A percentile compares a stretch with the other conserved stretches of the same genome.
phyloP scores from a whole-genome alignment of 2,113 vertebrate genomes.

The Xenotilapia caudafasciata region DNA sequence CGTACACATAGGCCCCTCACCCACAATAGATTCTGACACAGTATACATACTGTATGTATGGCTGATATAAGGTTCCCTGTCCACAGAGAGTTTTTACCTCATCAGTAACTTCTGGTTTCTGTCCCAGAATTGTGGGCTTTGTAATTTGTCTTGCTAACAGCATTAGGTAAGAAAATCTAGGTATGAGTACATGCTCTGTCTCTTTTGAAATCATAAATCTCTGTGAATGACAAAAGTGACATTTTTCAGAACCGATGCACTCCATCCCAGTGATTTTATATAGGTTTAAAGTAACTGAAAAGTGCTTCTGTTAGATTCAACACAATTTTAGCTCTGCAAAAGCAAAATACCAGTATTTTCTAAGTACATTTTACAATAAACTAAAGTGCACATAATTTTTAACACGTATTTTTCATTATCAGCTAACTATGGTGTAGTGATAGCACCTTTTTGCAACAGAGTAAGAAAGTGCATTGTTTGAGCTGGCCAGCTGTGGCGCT shows the following conservation, averaged over 20 bases:
- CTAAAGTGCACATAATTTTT: background rate
- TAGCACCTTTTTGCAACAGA: background rate
- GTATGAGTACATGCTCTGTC: background rate
- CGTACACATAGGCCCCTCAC: background rate
- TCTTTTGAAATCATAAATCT: background rate
- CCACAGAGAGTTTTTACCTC: slow-evolving; percentile 14
- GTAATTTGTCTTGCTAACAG: slow-evolving; percentile 7
- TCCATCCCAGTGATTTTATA: background rate
- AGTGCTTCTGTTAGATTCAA: background rate
- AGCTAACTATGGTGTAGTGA: background rate
- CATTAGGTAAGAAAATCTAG: background rate
- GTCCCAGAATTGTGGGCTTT: background rate
- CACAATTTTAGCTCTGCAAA: background rate
- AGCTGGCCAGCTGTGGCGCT: accelerated
- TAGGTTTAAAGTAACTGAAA: background rate
- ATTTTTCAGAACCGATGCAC: background rate
- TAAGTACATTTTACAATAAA: background rate
- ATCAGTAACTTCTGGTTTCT: slow-evolving; percentile 8
- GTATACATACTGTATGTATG: slow-evolving; percentile 21
- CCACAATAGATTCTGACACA: slow-evolving; percentile 16
- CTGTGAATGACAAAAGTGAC: background rate
- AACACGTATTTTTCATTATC: background rate
- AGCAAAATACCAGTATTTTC: background rate
- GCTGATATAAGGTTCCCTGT: slow-evolving; percentile 6
- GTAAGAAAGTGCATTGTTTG: background rate